These are phyloP conservation scores for Tachystola acroxantha DNA, from an alignment of 2,888 invertebrate genomes.

Conservation along the genomic window DNA sequence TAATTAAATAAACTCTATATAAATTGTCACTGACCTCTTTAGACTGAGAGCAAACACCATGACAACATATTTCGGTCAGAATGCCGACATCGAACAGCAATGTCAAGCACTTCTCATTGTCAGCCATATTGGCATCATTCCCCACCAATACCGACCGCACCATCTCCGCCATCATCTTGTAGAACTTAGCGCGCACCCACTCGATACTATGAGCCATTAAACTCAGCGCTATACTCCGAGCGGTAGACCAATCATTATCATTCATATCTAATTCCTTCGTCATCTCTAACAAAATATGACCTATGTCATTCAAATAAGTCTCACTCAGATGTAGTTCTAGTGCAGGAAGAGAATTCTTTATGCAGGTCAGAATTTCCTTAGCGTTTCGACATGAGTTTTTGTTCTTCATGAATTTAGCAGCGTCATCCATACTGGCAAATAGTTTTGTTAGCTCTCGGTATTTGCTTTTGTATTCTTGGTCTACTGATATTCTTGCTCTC, in stretches of 20 bases:
- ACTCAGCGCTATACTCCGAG: conserved; percentile 62
- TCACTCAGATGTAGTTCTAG: conserved; percentile 80
- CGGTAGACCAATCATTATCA: conserved; percentile 49
- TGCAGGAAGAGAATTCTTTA: conserved; percentile 74
- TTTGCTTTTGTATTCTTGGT: conserved; percentile 62
- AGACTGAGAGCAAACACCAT: conserved; percentile 70
- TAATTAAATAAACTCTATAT: too few relatives aligned
- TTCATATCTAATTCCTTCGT: conserved; percentile 46
- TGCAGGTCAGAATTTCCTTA: conserved; percentile 53
- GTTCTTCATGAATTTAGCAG: conserved; percentile 53
- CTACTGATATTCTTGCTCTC: conserved; percentile 45
- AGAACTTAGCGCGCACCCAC: conserved; percentile 75
- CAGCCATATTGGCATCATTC: conserved; percentile 48
- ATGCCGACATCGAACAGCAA: conserved; percentile 78
- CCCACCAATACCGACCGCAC: conserved; percentile 76
- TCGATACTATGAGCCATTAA: conserved; percentile 77
- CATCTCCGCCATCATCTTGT: conserved; percentile 70
- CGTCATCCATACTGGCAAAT: conserved; percentile 52
- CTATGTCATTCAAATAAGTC: conserved; percentile 63
- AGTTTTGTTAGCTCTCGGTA: conserved; percentile 53
- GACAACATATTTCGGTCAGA: conserved; percentile 81
- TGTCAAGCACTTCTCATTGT: conserved; percentile 66
- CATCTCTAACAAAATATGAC: conserved; percentile 49
- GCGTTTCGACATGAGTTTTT: conserved; percentile 37
- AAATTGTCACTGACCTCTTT: conserved; percentile 39